Conservation (phyloP, 37 sponge, comb jelly and placozoan genomes). For the Chondrilla cf. caribensis region DNA sequence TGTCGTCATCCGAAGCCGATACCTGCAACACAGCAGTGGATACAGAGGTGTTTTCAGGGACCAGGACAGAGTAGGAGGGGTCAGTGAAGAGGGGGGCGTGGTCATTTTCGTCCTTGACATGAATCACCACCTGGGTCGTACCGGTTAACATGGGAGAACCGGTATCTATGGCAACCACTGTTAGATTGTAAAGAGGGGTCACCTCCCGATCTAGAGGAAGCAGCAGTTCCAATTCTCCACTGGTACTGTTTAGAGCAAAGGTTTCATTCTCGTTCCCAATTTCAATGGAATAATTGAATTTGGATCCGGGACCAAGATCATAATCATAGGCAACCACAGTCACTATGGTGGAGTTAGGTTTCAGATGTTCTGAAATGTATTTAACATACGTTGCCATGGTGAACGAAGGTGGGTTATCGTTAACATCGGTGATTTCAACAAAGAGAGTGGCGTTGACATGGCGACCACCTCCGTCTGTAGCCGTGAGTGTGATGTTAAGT, state of each 20-base stretch:
- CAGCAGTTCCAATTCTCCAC: slow-evolving; percentile 40
- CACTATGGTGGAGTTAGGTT: slow-evolving; percentile 20
- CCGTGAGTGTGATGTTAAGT: slow-evolving; percentile 59
- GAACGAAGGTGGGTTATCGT: slow-evolving; percentile 61
- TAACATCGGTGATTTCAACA: slow-evolving; percentile 47
- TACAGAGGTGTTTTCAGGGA: slow-evolving; percentile 39
- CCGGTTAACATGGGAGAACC: slow-evolving; percentile 49
- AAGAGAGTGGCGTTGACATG: slow-evolving; percentile 37
- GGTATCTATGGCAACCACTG: slow-evolving; percentile 62
- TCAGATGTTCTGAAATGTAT: slow-evolving; percentile 42
- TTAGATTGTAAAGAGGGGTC: slow-evolving; percentile 27
- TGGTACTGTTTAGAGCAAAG: slow-evolving; percentile 44
- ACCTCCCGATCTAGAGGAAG: slow-evolving; percentile 40
- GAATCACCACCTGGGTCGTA: slow-evolving; percentile 20
- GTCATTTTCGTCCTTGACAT: slow-evolving; percentile 71
- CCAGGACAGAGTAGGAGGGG: slow-evolving; percentile 21
- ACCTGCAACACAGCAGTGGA: slow-evolving; percentile 24
- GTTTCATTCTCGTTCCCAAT: slow-evolving; percentile 10
- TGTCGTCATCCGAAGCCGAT: slow-evolving; percentile 44
- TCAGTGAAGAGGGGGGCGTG: slow-evolving; percentile 40
- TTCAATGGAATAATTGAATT: slow-evolving; percentile 37
- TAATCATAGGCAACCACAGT: slow-evolving; percentile 46
- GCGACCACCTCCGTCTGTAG: slow-evolving; percentile 72
- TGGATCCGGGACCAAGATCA: slow-evolving; percentile 40
- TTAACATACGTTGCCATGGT: slow-evolving; percentile 12